Evolutionary conservation across 2,113 vertebrate species (phyloP).

Genomic region (Tragelaphus scriptus): DNA sequence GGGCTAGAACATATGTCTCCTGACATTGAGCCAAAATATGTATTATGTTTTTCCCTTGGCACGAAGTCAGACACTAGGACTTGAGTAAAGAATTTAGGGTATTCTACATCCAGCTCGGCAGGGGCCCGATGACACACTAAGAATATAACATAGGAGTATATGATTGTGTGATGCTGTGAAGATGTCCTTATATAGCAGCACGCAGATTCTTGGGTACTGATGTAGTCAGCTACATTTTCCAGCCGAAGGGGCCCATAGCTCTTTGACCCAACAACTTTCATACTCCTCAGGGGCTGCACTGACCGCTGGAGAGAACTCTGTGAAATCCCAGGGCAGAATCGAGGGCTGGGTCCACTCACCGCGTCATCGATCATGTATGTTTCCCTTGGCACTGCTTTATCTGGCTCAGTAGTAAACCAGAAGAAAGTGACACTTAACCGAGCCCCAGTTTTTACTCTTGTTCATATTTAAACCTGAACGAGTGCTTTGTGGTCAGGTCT

Average conservation of each 20-base stretch:
- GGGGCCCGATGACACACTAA: neutral
- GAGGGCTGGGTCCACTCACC: neutral
- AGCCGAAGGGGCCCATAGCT: neutral
- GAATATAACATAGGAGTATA: neutral
- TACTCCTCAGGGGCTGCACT: neutral
- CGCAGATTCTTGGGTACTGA: neutral
- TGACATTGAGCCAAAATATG: neutral
- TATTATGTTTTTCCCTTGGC: slow-evolving; percentile 10
- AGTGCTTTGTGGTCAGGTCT: neutral
- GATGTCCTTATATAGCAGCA: neutral
- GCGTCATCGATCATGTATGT: accelerated
- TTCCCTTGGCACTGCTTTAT: neutral
- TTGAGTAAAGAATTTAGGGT: neutral
- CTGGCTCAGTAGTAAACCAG: neutral
- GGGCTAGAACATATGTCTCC: neutral
- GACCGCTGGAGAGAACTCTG: neutral
- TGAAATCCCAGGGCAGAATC: neutral
- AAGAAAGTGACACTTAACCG: neutral
- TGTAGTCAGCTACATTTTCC: neutral
- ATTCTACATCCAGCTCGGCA: neutral
- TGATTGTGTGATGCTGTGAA: neutral
- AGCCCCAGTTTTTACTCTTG: neutral
- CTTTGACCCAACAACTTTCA: neutral
- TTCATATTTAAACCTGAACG: neutral
- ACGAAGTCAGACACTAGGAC: slow-evolving; percentile 4